Conservation (phyloP, 2,888 invertebrate species). For the Chymomyza caudatula region DNA sequence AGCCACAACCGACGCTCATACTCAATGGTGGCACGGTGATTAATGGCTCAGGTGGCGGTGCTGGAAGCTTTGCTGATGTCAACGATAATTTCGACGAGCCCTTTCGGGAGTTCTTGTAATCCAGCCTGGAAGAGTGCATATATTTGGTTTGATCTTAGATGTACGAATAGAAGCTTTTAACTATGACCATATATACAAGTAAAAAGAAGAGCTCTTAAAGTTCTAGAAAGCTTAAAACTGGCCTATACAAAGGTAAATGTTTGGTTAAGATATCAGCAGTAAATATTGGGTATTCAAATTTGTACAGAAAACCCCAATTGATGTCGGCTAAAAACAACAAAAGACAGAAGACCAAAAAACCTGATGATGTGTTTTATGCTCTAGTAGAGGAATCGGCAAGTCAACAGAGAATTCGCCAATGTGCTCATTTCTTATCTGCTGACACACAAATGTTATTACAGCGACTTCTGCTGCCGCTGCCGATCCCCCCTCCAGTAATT, state of each 20-base stretch:
- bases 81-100: constrained; percentile 77
- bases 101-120: constrained; percentile 77
- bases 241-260: too few species aligned
- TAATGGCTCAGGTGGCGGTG: constrained; percentile 20
- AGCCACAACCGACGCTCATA: constrained; percentile 41
- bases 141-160: neutral
- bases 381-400: too few species aligned
- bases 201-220: neutral
- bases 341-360: neutral
- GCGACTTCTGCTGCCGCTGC: too few species aligned
- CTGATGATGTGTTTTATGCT: neutral
- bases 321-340: neutral
- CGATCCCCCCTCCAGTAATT: too few species aligned
- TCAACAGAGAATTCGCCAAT: too few species aligned
- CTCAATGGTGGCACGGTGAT: constrained; percentile 50
- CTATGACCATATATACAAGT: neutral
- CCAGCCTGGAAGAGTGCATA: neutral
- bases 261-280: neutral
- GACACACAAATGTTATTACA: too few species aligned
- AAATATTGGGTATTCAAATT: neutral
- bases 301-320: neutral
- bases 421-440: too few species aligned
- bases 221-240: neutral
- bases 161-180: too few species aligned
- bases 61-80: constrained; percentile 62